phyloP scores from a whole-genome alignment of 1,140 invertebrate species.

The Hestina assimilis region DNA sequence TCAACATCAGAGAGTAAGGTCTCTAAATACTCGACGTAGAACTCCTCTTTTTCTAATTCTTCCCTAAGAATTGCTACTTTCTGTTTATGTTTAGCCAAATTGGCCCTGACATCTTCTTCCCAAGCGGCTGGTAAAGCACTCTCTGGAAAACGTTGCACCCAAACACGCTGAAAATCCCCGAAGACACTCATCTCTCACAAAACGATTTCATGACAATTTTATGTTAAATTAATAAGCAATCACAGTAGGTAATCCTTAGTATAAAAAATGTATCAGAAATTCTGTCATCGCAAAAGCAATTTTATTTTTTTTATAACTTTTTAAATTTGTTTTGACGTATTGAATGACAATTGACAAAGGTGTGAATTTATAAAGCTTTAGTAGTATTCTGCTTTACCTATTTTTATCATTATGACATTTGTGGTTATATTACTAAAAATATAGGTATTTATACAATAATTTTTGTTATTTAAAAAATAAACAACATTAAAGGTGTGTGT shows the following conservation, averaged over 20 bases:
- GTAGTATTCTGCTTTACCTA: background rate
- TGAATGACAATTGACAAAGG: background rate
- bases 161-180: conserved; percentile 92
- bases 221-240: conserved; percentile 61
- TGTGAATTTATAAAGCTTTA: background rate
- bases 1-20: conserved; percentile 89
- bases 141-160: conserved; percentile 92
- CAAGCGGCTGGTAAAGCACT: conserved; percentile 92
- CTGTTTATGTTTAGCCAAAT: conserved; percentile 91
- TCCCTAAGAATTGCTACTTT: conserved; percentile 88
- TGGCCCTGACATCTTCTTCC: conserved; percentile 93
- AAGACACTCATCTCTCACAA: conserved; percentile 89
- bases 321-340: conserved; percentile 20
- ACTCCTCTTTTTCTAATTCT: conserved; percentile 92
- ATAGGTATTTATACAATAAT: no score
- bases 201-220: conserved; percentile 76
- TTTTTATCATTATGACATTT: no score
- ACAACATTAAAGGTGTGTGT: no score
- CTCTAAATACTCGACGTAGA: conserved; percentile 93
- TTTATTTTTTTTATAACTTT: conserved; percentile 35
- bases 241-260: conserved; percentile 43
- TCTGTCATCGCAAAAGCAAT: conserved; percentile 55
- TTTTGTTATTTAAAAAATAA: no score
- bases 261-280: conserved; percentile 61
- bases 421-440: no score